Conservation (phyloP, 2,888 invertebrate species). For the Aleiodes alternator region DNA sequence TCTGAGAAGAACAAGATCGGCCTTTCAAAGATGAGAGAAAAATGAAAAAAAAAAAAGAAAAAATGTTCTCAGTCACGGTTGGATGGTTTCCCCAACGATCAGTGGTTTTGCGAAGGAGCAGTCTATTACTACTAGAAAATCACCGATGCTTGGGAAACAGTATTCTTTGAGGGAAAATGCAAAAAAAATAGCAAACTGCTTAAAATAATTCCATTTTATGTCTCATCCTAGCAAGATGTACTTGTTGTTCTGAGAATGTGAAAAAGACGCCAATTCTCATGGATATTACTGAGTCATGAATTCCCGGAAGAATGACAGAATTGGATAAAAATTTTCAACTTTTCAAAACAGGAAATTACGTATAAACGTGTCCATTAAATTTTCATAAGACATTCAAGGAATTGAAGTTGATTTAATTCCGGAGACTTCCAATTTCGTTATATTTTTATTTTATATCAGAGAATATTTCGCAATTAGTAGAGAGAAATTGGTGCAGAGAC, state of each 20-base stretch:
- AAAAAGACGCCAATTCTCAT: not conserved
- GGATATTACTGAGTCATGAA: conserved; percentile 6
- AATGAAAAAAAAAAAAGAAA: not conserved
- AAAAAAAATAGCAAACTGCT: not conserved
- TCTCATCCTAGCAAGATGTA: not conserved
- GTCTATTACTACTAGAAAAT: conserved; percentile 5
- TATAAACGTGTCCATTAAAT: not conserved
- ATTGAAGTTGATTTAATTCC: too few relatives aligned
- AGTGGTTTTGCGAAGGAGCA: too few relatives aligned
- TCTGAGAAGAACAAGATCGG: conserved; percentile 21
- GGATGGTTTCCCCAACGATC: conserved; percentile 16
- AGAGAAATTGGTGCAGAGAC: too few relatives aligned
- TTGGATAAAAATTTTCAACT: not conserved
- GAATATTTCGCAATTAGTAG: not conserved
- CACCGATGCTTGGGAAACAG: conserved; percentile 3
- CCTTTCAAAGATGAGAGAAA: conserved; percentile 5
- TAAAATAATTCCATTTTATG: conserved; percentile 12
- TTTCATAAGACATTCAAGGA: too few relatives aligned
- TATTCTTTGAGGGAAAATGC: not conserved
- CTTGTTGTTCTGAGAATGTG: too few relatives aligned
- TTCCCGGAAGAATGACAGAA: not conserved
- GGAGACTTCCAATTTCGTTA: not conserved
- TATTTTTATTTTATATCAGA: not conserved
- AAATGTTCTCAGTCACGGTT: conserved; percentile 22
- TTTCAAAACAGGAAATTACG: not conserved